A percentile compares a stretch with the other conserved stretches of the same genome.
These are phyloP conservation scores for Octopus bimaculoides DNA, from an alignment of 1,140 invertebrate species.

Conservation along the genomic window DNA sequence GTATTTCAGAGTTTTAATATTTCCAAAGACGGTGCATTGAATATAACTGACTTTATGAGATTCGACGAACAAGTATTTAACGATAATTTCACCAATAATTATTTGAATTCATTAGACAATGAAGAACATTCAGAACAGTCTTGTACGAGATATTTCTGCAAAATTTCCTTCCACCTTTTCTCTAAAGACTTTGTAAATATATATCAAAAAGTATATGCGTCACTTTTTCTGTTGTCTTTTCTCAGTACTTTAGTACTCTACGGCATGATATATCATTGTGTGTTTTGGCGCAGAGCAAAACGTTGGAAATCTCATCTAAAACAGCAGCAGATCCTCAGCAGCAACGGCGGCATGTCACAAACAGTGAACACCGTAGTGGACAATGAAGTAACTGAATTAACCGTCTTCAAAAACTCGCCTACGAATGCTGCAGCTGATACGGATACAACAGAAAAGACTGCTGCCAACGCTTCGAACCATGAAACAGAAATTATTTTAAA, in stretches of 20 bases:
- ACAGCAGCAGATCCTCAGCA: not conserved
- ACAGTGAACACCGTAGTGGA: not conserved
- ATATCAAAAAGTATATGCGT: slow-evolving; percentile 25
- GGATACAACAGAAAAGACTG: not conserved
- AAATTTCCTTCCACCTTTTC: too few relatives aligned
- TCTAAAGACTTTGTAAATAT: too few relatives aligned
- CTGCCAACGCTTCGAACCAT: not conserved
- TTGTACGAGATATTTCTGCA: too few relatives aligned
- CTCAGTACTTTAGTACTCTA: slow-evolving; percentile 27
- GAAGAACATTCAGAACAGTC: too few relatives aligned
- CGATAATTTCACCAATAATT: too few relatives aligned
- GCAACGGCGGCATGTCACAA: not conserved
- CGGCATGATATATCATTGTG: slow-evolving; percentile 26
- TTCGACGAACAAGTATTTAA: too few relatives aligned
- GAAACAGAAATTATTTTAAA: not conserved
- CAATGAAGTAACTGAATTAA: not conserved
- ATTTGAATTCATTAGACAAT: too few relatives aligned
- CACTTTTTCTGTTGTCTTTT: slow-evolving; percentile 22
- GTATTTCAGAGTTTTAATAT: too few relatives aligned
- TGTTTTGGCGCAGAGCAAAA: slow-evolving; percentile 11
- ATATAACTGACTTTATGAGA: too few relatives aligned
- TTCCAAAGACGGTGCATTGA: too few relatives aligned
- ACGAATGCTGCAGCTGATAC: not conserved
- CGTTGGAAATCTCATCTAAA: slow-evolving; percentile 21
- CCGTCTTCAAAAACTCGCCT: not conserved